phyloP scores from a whole-genome alignment of 2,888 invertebrate genomes.

The Chirona hameri region DNA sequence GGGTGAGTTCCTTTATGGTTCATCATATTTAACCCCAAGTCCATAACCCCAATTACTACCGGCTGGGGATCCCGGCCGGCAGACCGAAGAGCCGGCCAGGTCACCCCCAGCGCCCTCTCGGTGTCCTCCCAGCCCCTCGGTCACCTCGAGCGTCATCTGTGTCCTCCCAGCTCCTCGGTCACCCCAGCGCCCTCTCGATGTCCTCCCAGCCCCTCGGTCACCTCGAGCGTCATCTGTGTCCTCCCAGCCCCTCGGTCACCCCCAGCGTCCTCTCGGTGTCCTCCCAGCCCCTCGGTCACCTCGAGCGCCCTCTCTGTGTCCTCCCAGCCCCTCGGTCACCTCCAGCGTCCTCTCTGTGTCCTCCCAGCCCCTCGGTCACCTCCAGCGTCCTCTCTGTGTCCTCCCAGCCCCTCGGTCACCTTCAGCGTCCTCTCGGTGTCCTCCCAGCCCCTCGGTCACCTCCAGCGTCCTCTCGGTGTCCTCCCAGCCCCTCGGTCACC shows the following conservation, averaged over 20 bases:
- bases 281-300: not conserved
- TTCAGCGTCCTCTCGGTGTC: constrained; percentile 26
- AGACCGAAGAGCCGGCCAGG: too few species aligned
- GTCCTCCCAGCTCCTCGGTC: too few species aligned
- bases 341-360: constrained; percentile 29
- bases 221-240: constrained; percentile 29
- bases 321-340: not conserved
- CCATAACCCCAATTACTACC: too few species aligned
- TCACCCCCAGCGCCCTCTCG: too few species aligned
- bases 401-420: not conserved
- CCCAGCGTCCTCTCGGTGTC: constrained; percentile 25
- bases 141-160: constrained; percentile 29
- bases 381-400: constrained; percentile 29
- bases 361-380: not conserved
- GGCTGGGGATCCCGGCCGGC: too few species aligned
- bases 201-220: not conserved
- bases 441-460: not conserved
- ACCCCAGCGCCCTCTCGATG: constrained; percentile 29
- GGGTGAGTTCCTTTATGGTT: too few species aligned
- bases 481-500: not conserved
- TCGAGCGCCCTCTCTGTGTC: constrained; percentile 28
- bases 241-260: not conserved
- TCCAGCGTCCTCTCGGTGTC: constrained; percentile 27
- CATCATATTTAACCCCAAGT: too few species aligned
- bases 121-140: too few species aligned